Conservation (phyloP, 2,888 invertebrate genomes). For the Liopterus haemorrhoidalis region DNA sequence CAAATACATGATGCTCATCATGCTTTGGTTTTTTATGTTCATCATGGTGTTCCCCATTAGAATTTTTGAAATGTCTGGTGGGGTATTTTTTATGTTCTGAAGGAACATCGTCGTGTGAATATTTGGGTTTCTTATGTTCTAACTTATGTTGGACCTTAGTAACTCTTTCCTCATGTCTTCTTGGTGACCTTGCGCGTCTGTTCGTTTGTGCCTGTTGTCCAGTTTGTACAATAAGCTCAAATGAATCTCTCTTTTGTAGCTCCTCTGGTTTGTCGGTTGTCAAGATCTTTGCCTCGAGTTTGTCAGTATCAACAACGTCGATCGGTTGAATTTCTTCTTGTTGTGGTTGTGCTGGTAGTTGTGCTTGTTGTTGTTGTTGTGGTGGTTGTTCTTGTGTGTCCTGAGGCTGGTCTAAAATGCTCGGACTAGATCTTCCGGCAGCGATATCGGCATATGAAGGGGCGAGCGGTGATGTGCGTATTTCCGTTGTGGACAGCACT, state of each 20-base stretch:
- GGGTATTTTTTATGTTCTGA: conserved; percentile 4
- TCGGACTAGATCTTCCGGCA: conserved; percentile 52
- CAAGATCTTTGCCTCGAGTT: conserved; percentile 18
- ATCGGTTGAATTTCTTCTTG: conserved; percentile 3
- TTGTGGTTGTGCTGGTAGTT: conserved; percentile 10
- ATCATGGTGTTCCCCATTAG: neutral
- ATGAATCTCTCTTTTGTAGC: conserved; percentile 14
- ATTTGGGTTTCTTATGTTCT: conserved; percentile 22
- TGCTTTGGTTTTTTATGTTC: neutral
- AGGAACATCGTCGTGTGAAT: neutral
- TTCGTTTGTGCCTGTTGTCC: conserved; percentile 42
- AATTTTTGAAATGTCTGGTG: too few relatives aligned
- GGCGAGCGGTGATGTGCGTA: conserved; percentile 48
- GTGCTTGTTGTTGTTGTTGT: conserved; percentile 21
- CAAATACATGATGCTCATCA: too few relatives aligned
- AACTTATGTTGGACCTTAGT: too few relatives aligned
- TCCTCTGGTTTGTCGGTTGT: conserved; percentile 9
- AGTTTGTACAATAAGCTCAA: conserved; percentile 33
- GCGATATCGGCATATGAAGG: conserved; percentile 65
- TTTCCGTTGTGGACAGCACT: conserved; percentile 49
- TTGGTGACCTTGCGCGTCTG: conserved; percentile 51
- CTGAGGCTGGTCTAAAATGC: conserved; percentile 35
- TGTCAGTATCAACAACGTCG: conserved; percentile 26
- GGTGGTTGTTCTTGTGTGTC: conserved; percentile 30
- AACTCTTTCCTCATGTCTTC: conserved; percentile 40